Conservation (phyloP, 2,797 vertebrate species). For the Sylvia borin region DNA sequence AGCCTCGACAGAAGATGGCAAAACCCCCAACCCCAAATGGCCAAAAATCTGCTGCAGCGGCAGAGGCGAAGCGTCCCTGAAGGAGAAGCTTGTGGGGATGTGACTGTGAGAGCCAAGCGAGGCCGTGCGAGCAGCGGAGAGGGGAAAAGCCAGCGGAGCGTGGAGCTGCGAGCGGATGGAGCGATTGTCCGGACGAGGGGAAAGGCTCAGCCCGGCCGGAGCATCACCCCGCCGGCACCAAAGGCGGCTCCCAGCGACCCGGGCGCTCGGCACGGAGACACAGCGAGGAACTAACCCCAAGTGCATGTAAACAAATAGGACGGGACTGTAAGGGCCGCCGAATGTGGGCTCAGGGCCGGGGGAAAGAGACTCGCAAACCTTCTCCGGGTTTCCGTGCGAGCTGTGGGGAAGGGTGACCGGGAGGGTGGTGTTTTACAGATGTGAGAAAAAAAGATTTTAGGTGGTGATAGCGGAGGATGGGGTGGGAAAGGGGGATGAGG, state of each 20-base stretch:
- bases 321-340: not conserved
- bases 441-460: not conserved
- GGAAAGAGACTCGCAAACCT: not conserved
- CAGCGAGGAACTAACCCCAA: not conserved
- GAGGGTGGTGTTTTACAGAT: not conserved
- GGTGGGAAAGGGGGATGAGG: accelerated
- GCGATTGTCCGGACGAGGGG: not conserved
- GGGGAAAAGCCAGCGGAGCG: not conserved
- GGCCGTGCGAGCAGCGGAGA: not conserved
- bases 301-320: not conserved
- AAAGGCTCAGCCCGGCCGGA: not conserved
- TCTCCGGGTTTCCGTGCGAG: not conserved
- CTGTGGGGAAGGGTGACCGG: not conserved
- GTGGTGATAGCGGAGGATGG: not conserved
- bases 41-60: not conserved
- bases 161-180: not conserved
- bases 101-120: not conserved
- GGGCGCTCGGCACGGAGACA: not conserved
- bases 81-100: not conserved
- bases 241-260: not conserved
- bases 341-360: not conserved
- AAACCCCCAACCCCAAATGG: not conserved
- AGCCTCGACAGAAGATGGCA: not conserved
- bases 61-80: not conserved
- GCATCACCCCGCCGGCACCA: not conserved